A percentile compares a stretch with the other conserved stretches of the same genome.
Evolutionary conservation across 2,888 invertebrate species (phyloP).

Genomic region (Pilophorus perplexus): DNA sequence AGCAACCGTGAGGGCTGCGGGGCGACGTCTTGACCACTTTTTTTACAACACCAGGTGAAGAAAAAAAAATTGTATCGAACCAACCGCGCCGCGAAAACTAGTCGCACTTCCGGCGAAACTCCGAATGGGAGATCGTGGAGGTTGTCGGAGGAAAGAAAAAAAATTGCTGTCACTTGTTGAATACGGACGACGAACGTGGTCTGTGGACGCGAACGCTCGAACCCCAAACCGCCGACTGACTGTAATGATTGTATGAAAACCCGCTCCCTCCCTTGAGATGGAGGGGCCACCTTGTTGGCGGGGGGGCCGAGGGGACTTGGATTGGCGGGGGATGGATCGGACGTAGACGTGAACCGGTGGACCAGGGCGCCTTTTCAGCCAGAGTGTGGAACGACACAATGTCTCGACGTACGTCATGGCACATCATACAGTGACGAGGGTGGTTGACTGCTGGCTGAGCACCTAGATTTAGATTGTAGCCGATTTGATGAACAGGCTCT

Average conservation of each 20-base stretch:
- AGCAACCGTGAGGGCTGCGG: conserved; percentile 29
- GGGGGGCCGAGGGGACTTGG: not conserved
- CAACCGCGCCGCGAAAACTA: not conserved
- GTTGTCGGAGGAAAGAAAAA: too few species aligned
- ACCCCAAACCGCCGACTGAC: conserved; percentile 22
- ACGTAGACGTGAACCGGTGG: too few species aligned
- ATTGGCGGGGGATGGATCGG: not conserved
- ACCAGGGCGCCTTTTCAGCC: too few species aligned
- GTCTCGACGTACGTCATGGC: too few species aligned
- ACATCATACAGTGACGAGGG: too few species aligned
- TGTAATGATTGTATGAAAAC: conserved; percentile 27
- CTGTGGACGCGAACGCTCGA: not conserved
- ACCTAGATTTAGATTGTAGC: too few species aligned
- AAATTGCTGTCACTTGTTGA: conserved; percentile 39
- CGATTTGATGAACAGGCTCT: too few species aligned
- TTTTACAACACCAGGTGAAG: conserved; percentile 9
- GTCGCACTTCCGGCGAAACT: not conserved
- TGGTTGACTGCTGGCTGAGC: too few species aligned
- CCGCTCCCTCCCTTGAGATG: not conserved
- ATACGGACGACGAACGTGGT: not conserved
- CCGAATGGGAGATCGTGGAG: too few species aligned
- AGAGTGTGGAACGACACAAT: too few species aligned
- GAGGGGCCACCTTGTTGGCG: too few species aligned
- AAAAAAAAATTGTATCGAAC: not conserved
- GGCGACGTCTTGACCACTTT: conserved; percentile 41